Evolutionary conservation across 2,888 invertebrate genomes (phyloP), one percentile per base, ranked within the genome.

Genomic region (Pyrochroa serraticornis): DNA sequence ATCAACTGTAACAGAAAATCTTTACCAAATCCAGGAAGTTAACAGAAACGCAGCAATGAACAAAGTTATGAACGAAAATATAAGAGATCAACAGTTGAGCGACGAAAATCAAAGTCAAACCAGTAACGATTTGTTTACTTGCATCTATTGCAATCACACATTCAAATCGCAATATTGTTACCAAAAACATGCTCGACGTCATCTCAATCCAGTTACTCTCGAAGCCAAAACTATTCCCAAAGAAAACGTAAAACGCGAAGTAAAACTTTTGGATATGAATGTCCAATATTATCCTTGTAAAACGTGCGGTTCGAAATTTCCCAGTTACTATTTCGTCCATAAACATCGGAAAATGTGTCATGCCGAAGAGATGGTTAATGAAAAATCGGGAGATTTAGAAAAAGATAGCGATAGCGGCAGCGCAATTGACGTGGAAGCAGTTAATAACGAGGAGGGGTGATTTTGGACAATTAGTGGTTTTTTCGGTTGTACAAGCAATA

Each of bases 231-330:
- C 49, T 46, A 56, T 54, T 50, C 66, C 68, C 57, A 69, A 74
- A 53, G 72, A 67, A 55, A 60, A 60, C 60, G 22, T 22, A 22
- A 79, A 82, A 42, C 78, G 86, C 6, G 87, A 88, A 68, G 88
- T 88, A 1, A 82, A 85, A 48, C 82, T 87, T 3, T 75, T 89
- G 45, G 90, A 91, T 69, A 85, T 92, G 77, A 89, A 93, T 71
- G 86, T 94, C 0, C 94, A 94, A 77, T 95, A 94, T 81, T 95
- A 94, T 79, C 94, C 95, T 0, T 95, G 95, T 80, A 95, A 94
- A 80, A 93, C 91, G 0, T 95, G 95, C 78, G 94, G 95, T 12
- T 91, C 87, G 69, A 94, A 94, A 77, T 95, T 95, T 77, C 95
- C 95, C 1, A 93, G 93, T 65, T 95, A 95, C 76, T 95, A 95